Evolutionary conservation across 1,140 invertebrate species (phyloP).

Genomic region (Leptestheria dahalacensis): DNA sequence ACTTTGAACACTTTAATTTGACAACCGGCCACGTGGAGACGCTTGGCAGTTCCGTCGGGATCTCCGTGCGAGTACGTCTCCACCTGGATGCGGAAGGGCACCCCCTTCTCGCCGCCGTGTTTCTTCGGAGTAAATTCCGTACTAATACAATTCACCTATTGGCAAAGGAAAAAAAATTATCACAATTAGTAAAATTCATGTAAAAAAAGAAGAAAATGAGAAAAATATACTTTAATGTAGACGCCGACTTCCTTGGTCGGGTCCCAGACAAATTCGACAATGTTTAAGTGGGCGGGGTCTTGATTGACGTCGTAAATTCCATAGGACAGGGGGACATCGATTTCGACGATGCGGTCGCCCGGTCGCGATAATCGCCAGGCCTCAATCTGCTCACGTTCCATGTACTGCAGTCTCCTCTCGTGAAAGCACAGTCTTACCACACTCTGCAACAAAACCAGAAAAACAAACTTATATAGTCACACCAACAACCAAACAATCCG

Average conservation of each 20-base stretch:
- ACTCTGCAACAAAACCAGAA: no score
- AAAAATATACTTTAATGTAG: slow-evolving; percentile 64
- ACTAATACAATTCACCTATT: slow-evolving; percentile 87
- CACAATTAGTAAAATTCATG: no score
- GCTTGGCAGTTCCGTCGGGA: slow-evolving; percentile 26
- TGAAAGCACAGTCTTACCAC: slow-evolving; percentile 86
- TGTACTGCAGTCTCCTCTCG: slow-evolving; percentile 86
- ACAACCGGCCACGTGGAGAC: slow-evolving; percentile 81
- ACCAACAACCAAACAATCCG: no score
- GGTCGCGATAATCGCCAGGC: slow-evolving; percentile 75
- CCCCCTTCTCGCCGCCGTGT: slow-evolving; percentile 93
- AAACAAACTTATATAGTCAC: no score
- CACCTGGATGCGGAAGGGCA: slow-evolving; percentile 88
- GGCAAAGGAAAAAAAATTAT: slow-evolving; percentile 14
- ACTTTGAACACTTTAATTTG: slow-evolving; percentile 79
- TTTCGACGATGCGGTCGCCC: slow-evolving; percentile 79
- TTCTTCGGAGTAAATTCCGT: slow-evolving; percentile 97
- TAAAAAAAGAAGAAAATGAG: no score
- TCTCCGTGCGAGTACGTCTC: slow-evolving; percentile 55
- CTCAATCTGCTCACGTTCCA: slow-evolving; percentile 81
- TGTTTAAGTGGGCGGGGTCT: slow-evolving; percentile 56
- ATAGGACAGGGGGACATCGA: slow-evolving; percentile 85
- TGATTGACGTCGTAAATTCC: slow-evolving; percentile 69
- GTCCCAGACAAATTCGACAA: slow-evolving; percentile 84
- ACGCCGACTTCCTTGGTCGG: slow-evolving; percentile 89